These are phyloP conservation scores for Tryphoninae sp. DNA, from an alignment of 2,888 invertebrate genomes.

Conservation along the genomic window DNA sequence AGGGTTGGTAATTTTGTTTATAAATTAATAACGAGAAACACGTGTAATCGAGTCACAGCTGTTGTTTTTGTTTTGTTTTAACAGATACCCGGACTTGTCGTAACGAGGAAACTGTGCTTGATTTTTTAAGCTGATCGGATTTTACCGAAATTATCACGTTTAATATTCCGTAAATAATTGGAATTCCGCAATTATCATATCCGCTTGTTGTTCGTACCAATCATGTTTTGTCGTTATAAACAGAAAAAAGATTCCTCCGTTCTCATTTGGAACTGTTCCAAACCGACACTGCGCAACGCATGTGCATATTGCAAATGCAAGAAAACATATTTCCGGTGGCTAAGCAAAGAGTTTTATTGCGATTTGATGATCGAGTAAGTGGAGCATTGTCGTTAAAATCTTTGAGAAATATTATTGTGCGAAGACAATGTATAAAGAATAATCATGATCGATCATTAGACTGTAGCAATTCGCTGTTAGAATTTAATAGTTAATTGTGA, in stretches of 20 bases:
- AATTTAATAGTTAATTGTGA: neutral
- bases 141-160: conserved; percentile 28
- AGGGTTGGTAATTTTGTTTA: neutral
- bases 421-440: neutral
- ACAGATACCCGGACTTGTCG: neutral
- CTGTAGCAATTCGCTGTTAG: too few species aligned
- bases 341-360: conserved; percentile 5
- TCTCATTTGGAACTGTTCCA: neutral
- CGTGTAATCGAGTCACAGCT: neutral
- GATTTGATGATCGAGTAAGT: conserved; percentile 12
- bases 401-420: neutral
- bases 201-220: neutral
- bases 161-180: conserved; percentile 47
- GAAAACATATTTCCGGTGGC: neutral
- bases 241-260: neutral
- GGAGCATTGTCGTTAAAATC: neutral
- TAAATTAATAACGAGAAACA: neutral
- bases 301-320: neutral
- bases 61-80: neutral
- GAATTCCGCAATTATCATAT: conserved; percentile 25
- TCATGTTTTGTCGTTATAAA: neutral
- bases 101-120: neutral
- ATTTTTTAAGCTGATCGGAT: neutral
- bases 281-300: neutral
- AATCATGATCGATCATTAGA: too few species aligned